These are phyloP conservation scores for Catotricha subobsoleta DNA, from an alignment of 2,888 invertebrate genomes.

Conservation along the genomic window DNA sequence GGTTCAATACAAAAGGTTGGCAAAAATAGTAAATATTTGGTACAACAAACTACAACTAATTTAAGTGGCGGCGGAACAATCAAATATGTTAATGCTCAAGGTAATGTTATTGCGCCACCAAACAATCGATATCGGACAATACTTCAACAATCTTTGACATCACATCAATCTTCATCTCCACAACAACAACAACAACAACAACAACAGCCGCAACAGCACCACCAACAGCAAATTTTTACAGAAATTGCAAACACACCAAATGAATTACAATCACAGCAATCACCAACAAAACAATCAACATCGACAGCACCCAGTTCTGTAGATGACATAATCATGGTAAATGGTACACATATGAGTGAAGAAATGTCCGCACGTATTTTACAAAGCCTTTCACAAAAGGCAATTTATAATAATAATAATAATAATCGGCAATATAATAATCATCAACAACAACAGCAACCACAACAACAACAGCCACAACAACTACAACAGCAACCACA, in stretches of 20 bases:
- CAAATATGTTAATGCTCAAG: constrained; percentile 29
- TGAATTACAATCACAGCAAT: constrained; percentile 6
- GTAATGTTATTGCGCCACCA: constrained; percentile 26
- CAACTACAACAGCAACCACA: constrained; percentile 4
- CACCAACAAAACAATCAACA: constrained; percentile 8
- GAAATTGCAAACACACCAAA: constrained; percentile 2
- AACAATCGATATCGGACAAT: constrained; percentile 8
- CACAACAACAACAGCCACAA: constrained; percentile 1
- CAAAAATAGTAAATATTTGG: background rate
- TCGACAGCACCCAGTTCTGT: background rate
- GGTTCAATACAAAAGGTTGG: constrained; percentile 1
- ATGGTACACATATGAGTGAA: constrained; percentile 30
- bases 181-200: constrained; percentile 12
- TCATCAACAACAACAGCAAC: background rate
- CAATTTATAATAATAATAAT: constrained; percentile 12
- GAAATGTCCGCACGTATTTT: constrained; percentile 27
- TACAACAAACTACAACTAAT: background rate
- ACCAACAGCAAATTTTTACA: constrained; percentile 4
- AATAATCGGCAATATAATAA: constrained; percentile 8
- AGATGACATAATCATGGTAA: constrained; percentile 29
- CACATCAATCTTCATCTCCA: constrained; percentile 11
- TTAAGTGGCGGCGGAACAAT: constrained; percentile 17
- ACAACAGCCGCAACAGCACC: constrained; percentile 7
- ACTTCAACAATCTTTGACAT: constrained; percentile 4
- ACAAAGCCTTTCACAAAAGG: constrained; percentile 29